Percentiles rank a stretch among this genome's conserved stretches.
These are phyloP conservation scores for Leptatherina wallacei DNA, from an alignment of 2,797 vertebrate species.

Conservation along the genomic window DNA sequence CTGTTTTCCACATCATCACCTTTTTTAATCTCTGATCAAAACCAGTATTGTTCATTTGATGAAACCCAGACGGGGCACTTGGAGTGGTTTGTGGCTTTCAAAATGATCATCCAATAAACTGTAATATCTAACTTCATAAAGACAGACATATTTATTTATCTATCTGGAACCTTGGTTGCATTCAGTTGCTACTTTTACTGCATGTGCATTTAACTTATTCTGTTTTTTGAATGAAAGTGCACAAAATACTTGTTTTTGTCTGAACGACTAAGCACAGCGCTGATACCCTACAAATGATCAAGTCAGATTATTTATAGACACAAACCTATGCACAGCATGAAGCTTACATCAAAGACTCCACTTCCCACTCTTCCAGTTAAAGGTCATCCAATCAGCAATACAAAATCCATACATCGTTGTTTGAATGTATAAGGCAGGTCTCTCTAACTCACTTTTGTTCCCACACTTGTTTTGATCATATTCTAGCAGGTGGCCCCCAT, in stretches of 20 bases:
- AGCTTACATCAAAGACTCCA: conserved; percentile 57
- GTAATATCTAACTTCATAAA: not conserved
- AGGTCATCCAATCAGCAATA: conserved; percentile 54
- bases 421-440: conserved; percentile 31
- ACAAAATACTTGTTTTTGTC: conserved; percentile 33
- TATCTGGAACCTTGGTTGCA: not conserved
- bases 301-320: conserved; percentile 53
- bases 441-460: conserved; percentile 52
- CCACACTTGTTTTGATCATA: conserved; percentile 61
- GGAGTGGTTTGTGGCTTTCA: conserved; percentile 11
- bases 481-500: conserved; percentile 51
- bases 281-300: conserved; percentile 36
- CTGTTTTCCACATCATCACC: conserved; percentile 60
- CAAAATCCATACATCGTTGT: conserved; percentile 54
- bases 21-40: conserved; percentile 57
- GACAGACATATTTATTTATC: not conserved
- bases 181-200: not conserved
- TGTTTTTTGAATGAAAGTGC: not conserved
- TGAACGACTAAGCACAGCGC: conserved; percentile 31
- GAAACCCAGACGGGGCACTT: conserved; percentile 15
- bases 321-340: conserved; percentile 57
- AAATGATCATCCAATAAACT: conserved; percentile 16
- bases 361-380: conserved; percentile 55
- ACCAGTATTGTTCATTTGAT: conserved; percentile 53
- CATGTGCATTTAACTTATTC: not conserved